Conservation (phyloP, 64 coral and sea anemone species). For the Trachythela sp. region DNA sequence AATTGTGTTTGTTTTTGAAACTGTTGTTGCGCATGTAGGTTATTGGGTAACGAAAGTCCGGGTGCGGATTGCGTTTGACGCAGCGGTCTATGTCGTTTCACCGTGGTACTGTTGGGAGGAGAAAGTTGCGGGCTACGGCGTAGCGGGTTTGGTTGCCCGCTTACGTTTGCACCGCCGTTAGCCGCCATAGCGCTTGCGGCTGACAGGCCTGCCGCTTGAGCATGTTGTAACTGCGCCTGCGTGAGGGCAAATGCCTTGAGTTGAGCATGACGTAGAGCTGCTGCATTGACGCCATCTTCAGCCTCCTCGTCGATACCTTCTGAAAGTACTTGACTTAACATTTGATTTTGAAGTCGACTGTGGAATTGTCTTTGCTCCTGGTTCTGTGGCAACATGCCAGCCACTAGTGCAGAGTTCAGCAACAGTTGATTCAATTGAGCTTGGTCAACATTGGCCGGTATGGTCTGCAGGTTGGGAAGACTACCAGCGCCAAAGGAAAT, state of each 20-base stretch:
- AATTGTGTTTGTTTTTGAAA: conserved; percentile 51
- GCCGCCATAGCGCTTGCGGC: neutral
- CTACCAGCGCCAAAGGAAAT: conserved; percentile 27
- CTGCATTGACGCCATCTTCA: conserved; percentile 65
- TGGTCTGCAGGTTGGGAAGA: conserved; percentile 91
- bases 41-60: conserved; percentile 47
- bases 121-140: conserved; percentile 26
- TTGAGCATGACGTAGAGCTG: conserved; percentile 77
- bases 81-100: conserved; percentile 48
- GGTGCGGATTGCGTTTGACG: conserved; percentile 60
- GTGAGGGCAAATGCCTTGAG: conserved; percentile 79
- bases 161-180: conserved; percentile 27
- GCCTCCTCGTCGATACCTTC: conserved; percentile 97
- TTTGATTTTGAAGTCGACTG: conserved; percentile 58
- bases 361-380: conserved; percentile 54
- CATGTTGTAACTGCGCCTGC: conserved; percentile 64
- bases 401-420: conserved; percentile 16
- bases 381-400: conserved; percentile 45
- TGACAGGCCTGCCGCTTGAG: conserved; percentile 59
- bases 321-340: conserved; percentile 67
- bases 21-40: conserved; percentile 58
- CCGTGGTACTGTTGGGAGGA: neutral
- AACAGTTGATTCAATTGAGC: conserved; percentile 62
- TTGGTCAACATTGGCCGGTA: conserved; percentile 68
- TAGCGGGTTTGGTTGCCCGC: conserved; percentile 49